Base-by-base conservation (phyloP, 2,113 vertebrate species). In the Peromyscus polionotus region DNA sequence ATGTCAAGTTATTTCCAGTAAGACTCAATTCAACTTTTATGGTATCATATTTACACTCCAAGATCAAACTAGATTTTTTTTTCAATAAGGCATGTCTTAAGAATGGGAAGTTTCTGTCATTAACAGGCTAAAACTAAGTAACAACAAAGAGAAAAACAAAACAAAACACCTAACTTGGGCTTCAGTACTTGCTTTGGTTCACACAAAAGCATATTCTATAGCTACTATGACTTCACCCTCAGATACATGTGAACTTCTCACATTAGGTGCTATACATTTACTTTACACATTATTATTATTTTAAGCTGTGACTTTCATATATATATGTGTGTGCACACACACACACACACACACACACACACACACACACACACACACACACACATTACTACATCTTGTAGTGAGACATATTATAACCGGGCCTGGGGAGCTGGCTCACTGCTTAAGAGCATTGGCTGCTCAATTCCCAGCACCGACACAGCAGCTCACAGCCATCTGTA, bases 1-100 rank as follows among this genome's bases (percentile, higher is more conserved):
- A 80, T 39, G 63, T 92, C 79, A 94, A 81, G 72, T 79, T 93
- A 73, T 94, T 84, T 92, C 91, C 86, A 93, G 68, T 26, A 83
- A 91, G 93, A 94, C 48, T 91, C 77, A 51, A 68, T 86, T 87
- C 42, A 79, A 83, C 61, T 85, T 70, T 95, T 79, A 94, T 59
- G 16, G 48, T 59, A 54, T 59, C 87, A 72, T n/a, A 70, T 77
- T 91, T 93, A 45, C 9, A 73, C 54, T 63, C 48, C 48, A 86
- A 91, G 72, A 86, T 67, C 70, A 95, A 95, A 75, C 61, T 63
- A 73, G 70, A 70, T 36, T 39, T 94, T 90, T 76, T 94, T 94
- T 76, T 57, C 76, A 96, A n/a, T 54, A 86, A 70, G 92, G 51
- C 4, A 76, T 76, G 17, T 36, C 19, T 83, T 94, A 81, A 73